Evolutionary conservation across 2,797 vertebrate species (phyloP), one percentile per base, ranked within the genome.

Genomic region (Enoplosus armatus): DNA sequence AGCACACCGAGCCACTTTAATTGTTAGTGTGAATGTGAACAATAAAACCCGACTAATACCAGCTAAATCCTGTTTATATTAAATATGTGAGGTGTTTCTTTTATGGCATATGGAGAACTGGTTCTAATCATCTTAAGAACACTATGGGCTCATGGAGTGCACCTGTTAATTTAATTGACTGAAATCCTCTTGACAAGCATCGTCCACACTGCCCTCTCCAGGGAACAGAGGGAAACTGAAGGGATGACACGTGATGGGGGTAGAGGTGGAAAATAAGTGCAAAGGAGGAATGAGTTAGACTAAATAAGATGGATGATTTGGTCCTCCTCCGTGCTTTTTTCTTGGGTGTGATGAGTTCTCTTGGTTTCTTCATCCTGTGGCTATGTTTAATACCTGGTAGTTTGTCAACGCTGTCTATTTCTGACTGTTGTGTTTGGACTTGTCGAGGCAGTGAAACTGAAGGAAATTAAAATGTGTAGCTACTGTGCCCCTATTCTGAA

Each of bases 41-140:
- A 85, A 85, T 87, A 87, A 87, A 86, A 80, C 18, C 72, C 51
- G 18, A 76, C 68, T 86, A 87, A 90, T 82, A 72, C 84, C 76
- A 82, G 75, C 75, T 80, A 80, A 89, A 90, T 88, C 85, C 81
- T 85, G 80, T 89, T 93, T 75, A 80, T 86, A 90, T 90, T 90
- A 80, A 85, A 86, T 67, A 79, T 72, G 83, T 48, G 72, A 82
- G 84, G 82, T 85, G 83, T 84, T 91, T 79, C 78, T 91, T 90
- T 89, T 85, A 86, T 63, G 50, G 84, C 65, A 75, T 39, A 50
- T 31, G 65, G 75, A 84, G 71, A 79, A 47, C 84, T 89, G 87
- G 72, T 82, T 87, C 35, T 89, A 87, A 90, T 92, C 66, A 75
- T 77, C 27, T 85, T 79, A 68, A 56, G 79, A 70, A 61, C 50